phyloP scores from a whole-genome alignment of 2,113 vertebrate genomes.

The Oncorhynchus nerka region DNA sequence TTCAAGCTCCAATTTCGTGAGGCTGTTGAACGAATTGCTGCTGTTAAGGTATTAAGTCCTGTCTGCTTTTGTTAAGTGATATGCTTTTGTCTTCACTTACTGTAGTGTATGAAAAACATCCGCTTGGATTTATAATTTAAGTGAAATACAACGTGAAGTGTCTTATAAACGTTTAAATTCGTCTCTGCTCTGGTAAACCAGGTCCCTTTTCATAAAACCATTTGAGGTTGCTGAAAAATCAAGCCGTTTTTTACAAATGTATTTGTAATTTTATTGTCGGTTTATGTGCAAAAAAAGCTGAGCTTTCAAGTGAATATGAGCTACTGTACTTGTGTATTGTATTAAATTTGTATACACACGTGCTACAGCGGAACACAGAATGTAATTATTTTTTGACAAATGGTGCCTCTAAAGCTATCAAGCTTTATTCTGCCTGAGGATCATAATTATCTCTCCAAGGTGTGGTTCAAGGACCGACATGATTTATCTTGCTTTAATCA shows the following conservation, averaged over 20 bases:
- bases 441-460: constrained; percentile 46
- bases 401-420: constrained; percentile 84
- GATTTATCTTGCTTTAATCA: constrained; percentile 16
- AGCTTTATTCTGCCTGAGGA: constrained; percentile 74
- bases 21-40: constrained; percentile 72
- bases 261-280: constrained; percentile 98
- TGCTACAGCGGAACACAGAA: constrained; percentile 90
- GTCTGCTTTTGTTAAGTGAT: constrained; percentile 75
- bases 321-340: constrained; percentile 85
- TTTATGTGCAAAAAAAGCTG: constrained; percentile 96
- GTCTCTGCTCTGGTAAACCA: constrained; percentile 62
- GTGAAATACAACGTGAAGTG: constrained; percentile 79
- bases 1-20: constrained; percentile 70
- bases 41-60: constrained; percentile 73
- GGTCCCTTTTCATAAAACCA: constrained; percentile 86
- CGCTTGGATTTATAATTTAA: constrained; percentile 73
- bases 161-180: constrained; percentile 75
- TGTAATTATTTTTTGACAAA: constrained; percentile 89
- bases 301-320: constrained; percentile 98
- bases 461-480: constrained; percentile 42
- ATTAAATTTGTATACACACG: constrained; percentile 99
- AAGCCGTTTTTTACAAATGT: constrained; percentile 90
- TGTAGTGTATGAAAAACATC: constrained; percentile 73
- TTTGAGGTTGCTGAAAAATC: constrained; percentile 86
- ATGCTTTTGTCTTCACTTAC: constrained; percentile 72